phyloP scores from a whole-genome alignment of 2,888 invertebrate species.

The Gasteruption jaculator region DNA sequence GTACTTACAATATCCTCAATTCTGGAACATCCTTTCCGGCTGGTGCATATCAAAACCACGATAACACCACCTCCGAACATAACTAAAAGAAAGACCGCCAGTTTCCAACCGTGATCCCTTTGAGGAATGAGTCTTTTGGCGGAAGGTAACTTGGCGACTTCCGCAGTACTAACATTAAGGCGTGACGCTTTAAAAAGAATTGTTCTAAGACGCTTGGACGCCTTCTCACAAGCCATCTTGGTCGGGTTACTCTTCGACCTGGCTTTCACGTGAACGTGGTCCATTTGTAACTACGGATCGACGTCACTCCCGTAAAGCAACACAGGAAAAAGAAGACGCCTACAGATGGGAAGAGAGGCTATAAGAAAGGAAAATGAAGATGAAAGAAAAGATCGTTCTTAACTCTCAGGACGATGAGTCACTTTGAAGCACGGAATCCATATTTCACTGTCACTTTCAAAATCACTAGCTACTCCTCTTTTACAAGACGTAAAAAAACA shows the following conservation, averaged over 20 bases:
- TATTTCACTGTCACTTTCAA: no score
- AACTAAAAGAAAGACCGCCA: constrained; percentile 43
- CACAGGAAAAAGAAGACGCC: not conserved
- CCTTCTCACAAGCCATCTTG: constrained; percentile 48
- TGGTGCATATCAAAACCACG: constrained; percentile 45
- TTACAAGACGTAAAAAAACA: no score
- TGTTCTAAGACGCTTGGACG: constrained; percentile 39
- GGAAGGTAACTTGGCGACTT: constrained; percentile 39
- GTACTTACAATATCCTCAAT: constrained; percentile 49
- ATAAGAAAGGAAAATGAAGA: not conserved
- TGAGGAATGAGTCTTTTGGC: constrained; percentile 44
- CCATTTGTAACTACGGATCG: constrained; percentile 26
- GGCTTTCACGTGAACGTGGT: constrained; percentile 42
- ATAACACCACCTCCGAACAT: constrained; percentile 46
- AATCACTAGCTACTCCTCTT: no score
- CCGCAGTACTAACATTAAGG: constrained; percentile 39
- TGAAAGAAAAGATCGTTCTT: not conserved
- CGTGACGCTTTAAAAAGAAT: constrained; percentile 44
- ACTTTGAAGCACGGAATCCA: no score
- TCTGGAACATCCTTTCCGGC: constrained; percentile 45
- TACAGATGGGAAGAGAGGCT: not conserved
- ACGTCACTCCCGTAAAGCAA: not conserved
- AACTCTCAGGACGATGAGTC: no score
- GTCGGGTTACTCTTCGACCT: constrained; percentile 38
- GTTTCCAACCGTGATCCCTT: constrained; percentile 46